phyloP scores from a whole-genome alignment of 2,888 invertebrate genomes.

The Ectemnius continuus region DNA sequence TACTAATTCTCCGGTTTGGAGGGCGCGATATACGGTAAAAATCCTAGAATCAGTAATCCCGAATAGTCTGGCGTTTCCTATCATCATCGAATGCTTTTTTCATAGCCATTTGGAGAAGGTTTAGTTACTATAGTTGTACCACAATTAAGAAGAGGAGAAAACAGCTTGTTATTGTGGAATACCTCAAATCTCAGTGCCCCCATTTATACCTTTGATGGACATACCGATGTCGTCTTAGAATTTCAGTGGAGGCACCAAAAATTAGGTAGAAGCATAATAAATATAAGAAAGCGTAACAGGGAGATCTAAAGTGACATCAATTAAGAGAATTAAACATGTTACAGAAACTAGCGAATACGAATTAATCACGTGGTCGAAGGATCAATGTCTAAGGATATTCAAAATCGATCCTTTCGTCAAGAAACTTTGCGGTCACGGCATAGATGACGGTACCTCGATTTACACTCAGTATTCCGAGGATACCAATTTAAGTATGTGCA shows the following conservation, averaged over 20 bases:
- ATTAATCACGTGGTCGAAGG: constrained; percentile 96
- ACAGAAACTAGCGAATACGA: constrained; percentile 86
- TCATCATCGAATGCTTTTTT: constrained; percentile 34
- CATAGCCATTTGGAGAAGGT: constrained; percentile 93
- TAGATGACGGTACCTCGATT: constrained; percentile 77
- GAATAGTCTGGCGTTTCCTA: constrained; percentile 5
- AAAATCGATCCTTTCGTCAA: constrained; percentile 91
- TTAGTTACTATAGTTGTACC: constrained; percentile 95
- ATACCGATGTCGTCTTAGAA: constrained; percentile 95
- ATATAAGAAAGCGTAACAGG: background rate
- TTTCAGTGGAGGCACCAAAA: constrained; percentile 94
- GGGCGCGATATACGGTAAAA: constrained; percentile 90
- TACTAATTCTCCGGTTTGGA: constrained; percentile 93
- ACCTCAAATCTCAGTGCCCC: constrained; percentile 85
- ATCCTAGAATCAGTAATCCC: constrained; percentile 12
- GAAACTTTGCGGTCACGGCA: constrained; percentile 88
- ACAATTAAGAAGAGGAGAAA: constrained; percentile 92
- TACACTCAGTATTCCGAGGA: constrained; percentile 75
- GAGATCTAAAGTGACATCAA: background rate
- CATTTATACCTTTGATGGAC: constrained; percentile 95
- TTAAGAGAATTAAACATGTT: constrained; percentile 26
- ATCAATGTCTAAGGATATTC: constrained; percentile 95
- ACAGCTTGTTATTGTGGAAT: constrained; percentile 89
- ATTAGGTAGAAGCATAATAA: constrained; percentile 65
- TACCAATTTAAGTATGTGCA: constrained; percentile 69